A percentile compares a stretch with the other conserved stretches of the same genome.
These are phyloP conservation scores for Canis aureus DNA, from an alignment of 2,113 vertebrate species.

Conservation along the genomic window DNA sequence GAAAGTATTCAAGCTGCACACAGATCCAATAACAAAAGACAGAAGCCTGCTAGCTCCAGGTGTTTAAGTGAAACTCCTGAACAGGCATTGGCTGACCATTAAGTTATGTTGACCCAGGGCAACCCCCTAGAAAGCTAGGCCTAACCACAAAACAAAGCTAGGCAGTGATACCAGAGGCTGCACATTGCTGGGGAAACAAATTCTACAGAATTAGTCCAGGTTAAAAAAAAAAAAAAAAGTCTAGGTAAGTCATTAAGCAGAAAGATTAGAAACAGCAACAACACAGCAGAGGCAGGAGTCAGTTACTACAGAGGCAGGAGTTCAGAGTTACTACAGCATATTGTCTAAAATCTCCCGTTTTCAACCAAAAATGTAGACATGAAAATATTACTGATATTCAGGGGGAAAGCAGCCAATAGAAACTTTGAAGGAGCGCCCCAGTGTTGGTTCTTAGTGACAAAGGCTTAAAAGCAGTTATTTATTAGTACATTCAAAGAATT, in stretches of 20 bases:
- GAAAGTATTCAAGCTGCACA: neutral
- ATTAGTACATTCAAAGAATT: neutral
- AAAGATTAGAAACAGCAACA: neutral
- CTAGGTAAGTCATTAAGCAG: neutral
- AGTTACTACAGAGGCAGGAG: neutral
- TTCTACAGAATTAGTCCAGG: neutral
- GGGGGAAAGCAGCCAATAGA: neutral
- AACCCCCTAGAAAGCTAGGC: neutral
- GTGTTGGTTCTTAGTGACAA: conserved; percentile 10
- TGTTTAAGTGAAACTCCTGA: conserved; percentile 30
- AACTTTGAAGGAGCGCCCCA: neutral
- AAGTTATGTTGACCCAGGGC: neutral
- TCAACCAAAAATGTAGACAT: neutral
- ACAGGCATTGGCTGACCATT: neutral
- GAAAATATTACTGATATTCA: neutral
- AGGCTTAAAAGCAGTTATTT: neutral
- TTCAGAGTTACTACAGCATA: neutral
- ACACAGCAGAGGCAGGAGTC: neutral
- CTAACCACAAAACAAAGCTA: neutral
- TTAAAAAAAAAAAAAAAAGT: neutral
- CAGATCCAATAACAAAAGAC: neutral
- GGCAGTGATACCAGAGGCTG: neutral
- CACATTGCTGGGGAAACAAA: neutral
- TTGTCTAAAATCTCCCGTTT: conserved; percentile 24
- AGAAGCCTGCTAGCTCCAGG: neutral